These are phyloP conservation scores for Recurvirostra avosetta DNA, from an alignment of 2,113 vertebrate genomes.

Conservation along the genomic window DNA sequence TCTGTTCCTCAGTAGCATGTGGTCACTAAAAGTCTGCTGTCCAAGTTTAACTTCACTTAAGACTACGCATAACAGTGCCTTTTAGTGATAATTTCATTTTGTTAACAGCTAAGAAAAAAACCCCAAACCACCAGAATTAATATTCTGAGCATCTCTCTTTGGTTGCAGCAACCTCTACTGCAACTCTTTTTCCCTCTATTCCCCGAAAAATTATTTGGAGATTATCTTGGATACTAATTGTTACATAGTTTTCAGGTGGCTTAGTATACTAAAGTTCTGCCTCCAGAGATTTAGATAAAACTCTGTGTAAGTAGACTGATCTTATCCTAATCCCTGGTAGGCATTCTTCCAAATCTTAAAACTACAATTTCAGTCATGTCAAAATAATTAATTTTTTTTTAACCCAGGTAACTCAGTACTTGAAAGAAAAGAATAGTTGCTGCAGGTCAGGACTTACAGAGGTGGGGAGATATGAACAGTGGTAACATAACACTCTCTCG, in stretches of 20 bases:
- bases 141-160: background rate
- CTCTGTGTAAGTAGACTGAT: background rate
- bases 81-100: background rate
- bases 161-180: background rate
- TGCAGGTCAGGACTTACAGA: background rate
- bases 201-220: background rate
- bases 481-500: background rate
- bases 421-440: background rate
- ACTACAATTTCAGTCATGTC: background rate
- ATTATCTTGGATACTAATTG: background rate
- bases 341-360: conserved; percentile 1
- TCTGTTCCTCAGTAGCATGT: background rate
- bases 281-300: background rate
- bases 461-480: background rate
- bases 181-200: background rate
- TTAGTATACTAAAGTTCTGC: background rate
- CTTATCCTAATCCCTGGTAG: background rate
- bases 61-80: background rate
- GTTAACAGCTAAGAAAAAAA: background rate
- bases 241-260: background rate
- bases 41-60: background rate
- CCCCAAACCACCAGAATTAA: background rate
- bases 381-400: background rate
- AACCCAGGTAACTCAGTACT: background rate
- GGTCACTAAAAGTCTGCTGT: background rate